These are phyloP conservation scores for Paedocypris sp. DNA, from an alignment of 2,113 vertebrate genomes.

Conservation along the genomic window DNA sequence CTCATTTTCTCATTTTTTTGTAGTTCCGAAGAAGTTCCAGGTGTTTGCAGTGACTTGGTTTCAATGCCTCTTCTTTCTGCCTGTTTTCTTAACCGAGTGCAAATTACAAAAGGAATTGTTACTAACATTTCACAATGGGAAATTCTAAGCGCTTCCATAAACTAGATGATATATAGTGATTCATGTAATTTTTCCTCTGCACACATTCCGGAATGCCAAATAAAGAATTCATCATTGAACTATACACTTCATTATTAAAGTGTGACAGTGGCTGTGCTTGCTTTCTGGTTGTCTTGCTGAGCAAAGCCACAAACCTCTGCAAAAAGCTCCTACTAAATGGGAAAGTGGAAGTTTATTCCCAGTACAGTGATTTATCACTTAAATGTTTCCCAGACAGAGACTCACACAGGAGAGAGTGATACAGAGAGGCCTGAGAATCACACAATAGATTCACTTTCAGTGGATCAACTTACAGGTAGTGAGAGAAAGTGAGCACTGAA, in stretches of 20 bases:
- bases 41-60: constrained; percentile 24
- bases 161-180: not conserved
- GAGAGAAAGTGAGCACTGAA: constrained; percentile 6
- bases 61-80: too few species aligned
- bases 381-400: constrained; percentile 5
- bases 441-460: not conserved
- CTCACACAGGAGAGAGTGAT: constrained; percentile 1
- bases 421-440: constrained; percentile 11
- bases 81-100: too few species aligned
- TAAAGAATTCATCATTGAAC: not conserved
- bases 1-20: constrained; percentile 20
- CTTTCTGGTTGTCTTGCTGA: too few species aligned
- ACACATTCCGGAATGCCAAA: too few species aligned
- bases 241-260: not conserved
- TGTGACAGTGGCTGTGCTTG: too few species aligned
- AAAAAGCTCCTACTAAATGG: not conserved
- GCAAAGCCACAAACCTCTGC: not conserved
- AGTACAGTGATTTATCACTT: constrained; percentile 18
- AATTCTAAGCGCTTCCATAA: not conserved
- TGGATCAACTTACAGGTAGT: constrained; percentile 11
- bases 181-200: too few species aligned
- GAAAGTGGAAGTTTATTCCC: not conserved
- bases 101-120: constrained; percentile 21
- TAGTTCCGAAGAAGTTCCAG: constrained; percentile 32
- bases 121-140: constrained; percentile 10